Base-by-base conservation (phyloP, 1,140 invertebrate genomes). In the Heliconius hewitsoni region DNA sequence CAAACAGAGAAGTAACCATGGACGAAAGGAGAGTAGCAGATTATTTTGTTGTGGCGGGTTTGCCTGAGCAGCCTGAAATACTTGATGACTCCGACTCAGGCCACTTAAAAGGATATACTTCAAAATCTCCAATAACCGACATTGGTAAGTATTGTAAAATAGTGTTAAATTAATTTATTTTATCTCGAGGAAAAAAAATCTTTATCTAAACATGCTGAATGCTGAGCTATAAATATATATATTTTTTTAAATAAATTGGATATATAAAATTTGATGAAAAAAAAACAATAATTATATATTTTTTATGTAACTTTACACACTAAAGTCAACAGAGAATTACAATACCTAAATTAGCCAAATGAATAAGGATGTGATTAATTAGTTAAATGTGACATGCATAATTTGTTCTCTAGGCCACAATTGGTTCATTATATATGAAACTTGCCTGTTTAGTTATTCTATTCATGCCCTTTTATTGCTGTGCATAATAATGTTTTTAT, bases 1-100 rank as follows among this genome's bases (percentile, higher is more conserved):
- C 18, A 52, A 52, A 85, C 94, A 78, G 55, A 83, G 82, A 71
- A 76, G 73, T 74, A 81, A 77, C 81, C 82, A 98, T 98, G 97
- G 97, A 98, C 88, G 97, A 98, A 86, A 95, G 97, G 87, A 95
- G 97, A 91, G 97, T 98, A 73, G 97, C 97, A 27, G 97, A 99
- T 95, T 99, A 99, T 95, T 99, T 99, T 96, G 98, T 99, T 79
- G 97, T 99, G 57, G 98, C 98, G 90, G 99, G 99, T 23, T 95
- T 99, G 87, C 97, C 98, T 13, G 97, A 97, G 50, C 96, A 98
- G 90, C 96, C 96, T 73, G 95, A 98, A 94, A 95, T 97, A 90
- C 91, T 98, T 34, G 97, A 98, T 88, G 98, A 99, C 89, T 96
- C 96, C 83, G 97, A 98, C 94, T 96, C 97, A 88, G 96, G 97